Conservation (phyloP, 2,888 invertebrate genomes). For the Cyclophora albipunctata region DNA sequence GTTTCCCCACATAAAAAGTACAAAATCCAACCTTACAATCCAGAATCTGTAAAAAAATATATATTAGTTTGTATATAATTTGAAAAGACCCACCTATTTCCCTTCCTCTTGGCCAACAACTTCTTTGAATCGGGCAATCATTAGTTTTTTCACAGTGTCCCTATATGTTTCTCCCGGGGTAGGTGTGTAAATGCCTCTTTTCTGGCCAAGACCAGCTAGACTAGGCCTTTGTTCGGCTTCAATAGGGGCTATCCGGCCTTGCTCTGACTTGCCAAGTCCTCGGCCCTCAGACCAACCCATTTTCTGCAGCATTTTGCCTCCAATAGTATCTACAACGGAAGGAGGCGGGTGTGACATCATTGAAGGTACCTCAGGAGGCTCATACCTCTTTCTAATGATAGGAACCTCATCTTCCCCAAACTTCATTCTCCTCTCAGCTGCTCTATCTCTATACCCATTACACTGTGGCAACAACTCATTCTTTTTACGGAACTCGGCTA, state of each 20-base stretch:
- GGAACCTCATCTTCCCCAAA: slow-evolving; percentile 90
- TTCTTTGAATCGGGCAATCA: slow-evolving; percentile 91
- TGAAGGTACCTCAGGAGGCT: slow-evolving; percentile 55
- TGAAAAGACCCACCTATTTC: slow-evolving; percentile 54
- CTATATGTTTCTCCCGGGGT: slow-evolving; percentile 90
- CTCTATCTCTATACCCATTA: slow-evolving; percentile 90
- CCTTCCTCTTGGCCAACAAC: slow-evolving; percentile 78
- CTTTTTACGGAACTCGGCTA: slow-evolving; percentile 73
- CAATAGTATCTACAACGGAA: slow-evolving; percentile 92
- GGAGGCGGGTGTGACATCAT: slow-evolving; percentile 76
- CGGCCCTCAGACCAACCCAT: slow-evolving; percentile 99
- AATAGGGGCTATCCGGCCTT: slow-evolving; percentile 94
- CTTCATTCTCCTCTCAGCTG: slow-evolving; percentile 95
- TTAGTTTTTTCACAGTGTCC: slow-evolving; percentile 92
- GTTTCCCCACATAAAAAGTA: slow-evolving; percentile 2
- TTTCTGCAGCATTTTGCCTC: slow-evolving; percentile 95
- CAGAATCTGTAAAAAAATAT: slow-evolving; percentile 35
- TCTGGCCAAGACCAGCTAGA: slow-evolving; percentile 91
- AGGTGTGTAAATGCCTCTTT: slow-evolving; percentile 84
- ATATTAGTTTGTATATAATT: slow-evolving; percentile 22
- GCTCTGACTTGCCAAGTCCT: slow-evolving; percentile 94
- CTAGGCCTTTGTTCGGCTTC: slow-evolving; percentile 82
- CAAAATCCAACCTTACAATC: slow-evolving; percentile 37
- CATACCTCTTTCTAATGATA: slow-evolving; percentile 58
- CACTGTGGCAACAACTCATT: slow-evolving; percentile 47